Evolutionary conservation across 2,113 vertebrate genomes (phyloP).

Genomic region (Aspiorhynchus laticeps): DNA sequence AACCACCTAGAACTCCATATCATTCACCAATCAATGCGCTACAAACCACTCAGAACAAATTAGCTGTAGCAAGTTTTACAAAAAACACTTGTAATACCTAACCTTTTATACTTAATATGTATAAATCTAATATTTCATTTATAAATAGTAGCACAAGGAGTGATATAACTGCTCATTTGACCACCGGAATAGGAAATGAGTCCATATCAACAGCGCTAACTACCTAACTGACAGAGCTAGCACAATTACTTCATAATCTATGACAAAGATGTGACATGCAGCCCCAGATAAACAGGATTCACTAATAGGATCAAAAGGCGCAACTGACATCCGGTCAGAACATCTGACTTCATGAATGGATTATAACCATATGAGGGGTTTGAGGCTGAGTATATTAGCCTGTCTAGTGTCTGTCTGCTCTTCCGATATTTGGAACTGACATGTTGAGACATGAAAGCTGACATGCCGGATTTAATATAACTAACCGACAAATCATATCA

Average conservation of each 20-base stretch:
- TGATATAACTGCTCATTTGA: background rate
- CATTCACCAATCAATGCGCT: background rate
- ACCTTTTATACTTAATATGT: background rate
- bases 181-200: background rate
- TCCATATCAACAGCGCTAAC: background rate
- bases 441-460: slow-evolving; percentile 8
- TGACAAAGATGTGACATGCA: slow-evolving; percentile 42
- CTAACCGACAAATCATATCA: slow-evolving; percentile 17
- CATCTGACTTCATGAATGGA: slow-evolving; percentile 29
- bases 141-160: background rate
- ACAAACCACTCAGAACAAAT: background rate
- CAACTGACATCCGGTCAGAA: slow-evolving; percentile 15
- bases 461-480: slow-evolving; percentile 4
- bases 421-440: slow-evolving; percentile 15
- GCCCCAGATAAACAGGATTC: slow-evolving; percentile 39
- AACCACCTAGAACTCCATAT: background rate
- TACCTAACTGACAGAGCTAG: background rate
- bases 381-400: slow-evolving; percentile 31
- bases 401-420: background rate
- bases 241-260: background rate
- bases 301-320: slow-evolving; percentile 38
- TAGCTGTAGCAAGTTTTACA: background rate
- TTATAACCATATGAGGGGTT: slow-evolving; percentile 13
- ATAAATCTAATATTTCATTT: background rate
- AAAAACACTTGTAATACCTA: background rate